Conservation (phyloP, 2,797 vertebrate species). For the Argyrosomus regius region DNA sequence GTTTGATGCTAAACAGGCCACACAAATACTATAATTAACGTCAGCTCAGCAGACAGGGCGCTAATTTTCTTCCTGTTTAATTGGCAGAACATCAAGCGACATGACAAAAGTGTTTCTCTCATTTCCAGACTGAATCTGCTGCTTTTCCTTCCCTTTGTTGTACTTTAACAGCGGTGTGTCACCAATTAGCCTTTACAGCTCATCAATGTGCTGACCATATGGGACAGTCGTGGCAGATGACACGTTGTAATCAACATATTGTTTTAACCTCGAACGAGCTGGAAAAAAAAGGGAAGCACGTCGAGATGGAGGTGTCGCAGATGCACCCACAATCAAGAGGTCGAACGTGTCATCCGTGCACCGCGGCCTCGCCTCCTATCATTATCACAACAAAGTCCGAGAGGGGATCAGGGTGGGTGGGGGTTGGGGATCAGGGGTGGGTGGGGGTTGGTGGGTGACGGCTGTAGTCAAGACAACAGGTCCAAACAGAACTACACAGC, state of each 20-base stretch:
- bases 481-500: conserved; percentile 57
- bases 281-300: neutral
- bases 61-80: conserved; percentile 27
- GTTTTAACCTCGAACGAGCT: conserved; percentile 39
- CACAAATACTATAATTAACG: conserved; percentile 22
- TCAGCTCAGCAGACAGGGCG: neutral
- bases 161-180: conserved; percentile 23
- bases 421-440: neutral
- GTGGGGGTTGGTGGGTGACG: neutral
- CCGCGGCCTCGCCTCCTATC: conserved; percentile 28
- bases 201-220: conserved; percentile 66
- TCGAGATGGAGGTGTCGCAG: conserved; percentile 24
- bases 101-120: conserved; percentile 24
- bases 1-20: conserved; percentile 28
- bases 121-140: conserved; percentile 19
- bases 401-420: conserved; percentile 6
- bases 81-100: conserved; percentile 51
- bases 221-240: conserved; percentile 11
- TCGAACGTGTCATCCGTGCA: neutral
- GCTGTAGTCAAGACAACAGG: conserved; percentile 63
- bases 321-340: neutral
- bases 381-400: conserved; percentile 30
- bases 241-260: conserved; percentile 41
- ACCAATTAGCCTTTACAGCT: conserved; percentile 30
- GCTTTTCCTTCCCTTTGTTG: conserved; percentile 29